A percentile compares a stretch with the other conserved stretches of the same genome.
phyloP scores from a whole-genome alignment of 2,888 invertebrate genomes.

The Oligia latruncula region DNA sequence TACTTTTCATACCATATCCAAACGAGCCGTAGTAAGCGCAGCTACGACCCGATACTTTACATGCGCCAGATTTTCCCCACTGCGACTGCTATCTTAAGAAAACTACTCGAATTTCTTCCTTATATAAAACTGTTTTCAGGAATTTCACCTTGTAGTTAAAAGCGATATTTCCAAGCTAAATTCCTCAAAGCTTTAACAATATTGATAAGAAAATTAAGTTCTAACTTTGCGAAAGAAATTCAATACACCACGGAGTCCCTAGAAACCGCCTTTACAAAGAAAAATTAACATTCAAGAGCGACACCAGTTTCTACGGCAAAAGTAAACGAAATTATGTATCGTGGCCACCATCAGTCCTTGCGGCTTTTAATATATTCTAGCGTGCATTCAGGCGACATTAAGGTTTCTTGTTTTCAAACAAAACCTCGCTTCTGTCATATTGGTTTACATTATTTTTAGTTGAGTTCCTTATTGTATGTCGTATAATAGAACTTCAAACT shows the following conservation, averaged over 20 bases:
- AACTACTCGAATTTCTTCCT: neutral
- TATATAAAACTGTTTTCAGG: neutral
- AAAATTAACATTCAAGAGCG: constrained; percentile 23
- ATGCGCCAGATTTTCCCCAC: neutral
- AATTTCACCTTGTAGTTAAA: neutral
- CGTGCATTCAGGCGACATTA: constrained; percentile 66
- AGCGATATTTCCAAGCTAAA: neutral
- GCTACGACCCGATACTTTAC: neutral
- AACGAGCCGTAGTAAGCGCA: constrained; percentile 11
- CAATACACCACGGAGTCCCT: constrained; percentile 13
- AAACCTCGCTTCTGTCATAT: constrained; percentile 34
- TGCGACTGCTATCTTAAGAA: neutral
- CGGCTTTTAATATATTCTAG: constrained; percentile 68
- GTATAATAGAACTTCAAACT: constrained; percentile 12
- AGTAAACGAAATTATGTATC: constrained; percentile 67
- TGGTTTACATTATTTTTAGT: constrained; percentile 33
- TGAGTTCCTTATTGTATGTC: constrained; percentile 19
- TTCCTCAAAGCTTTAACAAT: neutral
- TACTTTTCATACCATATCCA: neutral
- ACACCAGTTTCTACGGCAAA: constrained; percentile 40
- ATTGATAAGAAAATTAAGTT: constrained; percentile 16
- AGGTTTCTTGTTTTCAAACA: constrained; percentile 62
- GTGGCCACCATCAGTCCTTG: constrained; percentile 71
- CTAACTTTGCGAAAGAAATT: constrained; percentile 16
- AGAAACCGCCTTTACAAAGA: constrained; percentile 31